Conservation (phyloP, 2,113 vertebrate species). For the Halcyon malimbica region DNA sequence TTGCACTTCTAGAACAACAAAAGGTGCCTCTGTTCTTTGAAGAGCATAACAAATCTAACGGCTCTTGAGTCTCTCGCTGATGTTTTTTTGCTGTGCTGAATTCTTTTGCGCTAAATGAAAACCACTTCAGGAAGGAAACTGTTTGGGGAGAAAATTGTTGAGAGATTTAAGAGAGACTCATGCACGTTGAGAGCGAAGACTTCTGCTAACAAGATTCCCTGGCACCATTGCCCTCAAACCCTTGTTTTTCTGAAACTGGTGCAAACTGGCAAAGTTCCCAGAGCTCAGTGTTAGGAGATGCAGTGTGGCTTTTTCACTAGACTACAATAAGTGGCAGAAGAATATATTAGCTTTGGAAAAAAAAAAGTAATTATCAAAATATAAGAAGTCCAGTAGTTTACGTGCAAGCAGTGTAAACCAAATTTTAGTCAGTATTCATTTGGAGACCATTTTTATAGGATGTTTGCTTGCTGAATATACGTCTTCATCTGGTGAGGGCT, state of each 20-base stretch:
- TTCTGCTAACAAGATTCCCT: background rate
- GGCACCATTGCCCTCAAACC: background rate
- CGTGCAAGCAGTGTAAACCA: background rate
- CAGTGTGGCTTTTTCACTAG: background rate
- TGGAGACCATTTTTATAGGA: background rate
- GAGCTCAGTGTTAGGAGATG: background rate
- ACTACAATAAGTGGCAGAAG: background rate
- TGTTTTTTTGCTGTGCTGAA: background rate
- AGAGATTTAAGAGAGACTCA: background rate
- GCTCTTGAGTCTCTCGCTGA: background rate
- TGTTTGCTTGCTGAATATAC: background rate
- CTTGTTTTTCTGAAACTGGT: background rate
- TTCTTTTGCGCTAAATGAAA: background rate
- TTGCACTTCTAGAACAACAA: background rate
- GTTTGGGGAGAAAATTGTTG: background rate
- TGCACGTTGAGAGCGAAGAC: accelerated
- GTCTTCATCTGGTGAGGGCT: background rate
- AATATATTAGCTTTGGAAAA: background rate
- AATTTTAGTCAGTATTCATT: background rate
- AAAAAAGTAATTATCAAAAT: background rate
- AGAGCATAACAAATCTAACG: background rate
- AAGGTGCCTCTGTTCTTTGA: slow-evolving; percentile 29
- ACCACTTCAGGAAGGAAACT: slow-evolving; percentile 37
- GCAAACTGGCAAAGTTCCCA: background rate
- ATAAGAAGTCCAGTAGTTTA: background rate